Evolutionary conservation across 2,113 vertebrate species (phyloP), one percentile per base, ranked within the genome.

Genomic region (Muntiacus reevesi): DNA sequence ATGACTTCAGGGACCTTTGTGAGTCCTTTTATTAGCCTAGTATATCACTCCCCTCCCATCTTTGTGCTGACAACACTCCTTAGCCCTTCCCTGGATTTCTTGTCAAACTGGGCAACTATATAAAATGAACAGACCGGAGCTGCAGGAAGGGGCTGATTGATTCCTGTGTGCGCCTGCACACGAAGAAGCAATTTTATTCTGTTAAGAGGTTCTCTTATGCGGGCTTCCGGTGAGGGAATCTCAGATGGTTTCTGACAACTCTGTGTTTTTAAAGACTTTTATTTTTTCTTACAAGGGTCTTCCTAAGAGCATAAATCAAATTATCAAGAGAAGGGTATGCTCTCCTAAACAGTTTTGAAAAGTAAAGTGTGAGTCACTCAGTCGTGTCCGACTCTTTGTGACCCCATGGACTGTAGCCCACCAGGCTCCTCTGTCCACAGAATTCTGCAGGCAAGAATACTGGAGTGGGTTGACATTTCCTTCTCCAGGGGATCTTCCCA

Each of bases 21-120:
- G 96, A 95, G 95, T 92, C 96, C 91, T 98, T 98, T 98, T 98
- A 98, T 98, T 98, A 98, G 96, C 97, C 97, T 36, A 2, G 96
- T 92, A 97, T 94, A 94, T 98, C 97, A 98, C 96, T 93, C 97
- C 87, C 95, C 89, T 98, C 97, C 93, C 97, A 91, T 98, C 93
- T 89, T 98, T 95, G 97, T 97, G 98, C 98, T 98, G 98, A 98
- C 96, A 98, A 96, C 54, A 33, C 79, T 62, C 7, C 55, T 97
- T 93, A 14, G 50, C 81, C 97, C 93, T 86, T 93, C 97, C 60
- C 91, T 0, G 2, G 47, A 33, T 98, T 90, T 91, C 45, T 71
- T 2, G 52, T 97, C 98, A 97, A 96, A 1, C 87, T 71, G 93
- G 87, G 92, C 0, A 52, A 43, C 95, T 25, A 13, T 3, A 3